Evolutionary conservation across 2,113 vertebrate species (phyloP).

Genomic region (Hyperopisus bebe): DNA sequence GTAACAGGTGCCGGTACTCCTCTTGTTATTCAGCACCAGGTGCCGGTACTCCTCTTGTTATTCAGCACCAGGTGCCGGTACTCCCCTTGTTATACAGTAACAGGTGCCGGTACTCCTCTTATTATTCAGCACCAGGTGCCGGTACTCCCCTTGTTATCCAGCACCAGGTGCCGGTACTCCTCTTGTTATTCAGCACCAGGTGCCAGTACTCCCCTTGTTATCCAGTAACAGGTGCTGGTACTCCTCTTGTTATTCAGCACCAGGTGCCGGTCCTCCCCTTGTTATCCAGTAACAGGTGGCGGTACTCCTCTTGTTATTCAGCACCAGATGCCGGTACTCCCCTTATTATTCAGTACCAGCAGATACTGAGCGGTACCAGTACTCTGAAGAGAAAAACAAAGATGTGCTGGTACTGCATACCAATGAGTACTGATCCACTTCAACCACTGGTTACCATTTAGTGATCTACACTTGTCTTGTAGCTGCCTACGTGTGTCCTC

Average conservation of each 20-base stretch:
- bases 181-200: too few relatives aligned
- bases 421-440: not conserved
- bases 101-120: too few relatives aligned
- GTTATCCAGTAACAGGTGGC: not conserved
- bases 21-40: too few relatives aligned
- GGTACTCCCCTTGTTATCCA: too few relatives aligned
- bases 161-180: too few relatives aligned
- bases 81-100: too few relatives aligned
- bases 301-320: too few relatives aligned
- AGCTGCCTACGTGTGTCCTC: not conserved
- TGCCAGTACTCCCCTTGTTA: not conserved
- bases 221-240: too few relatives aligned
- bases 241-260: not conserved
- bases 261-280: not conserved
- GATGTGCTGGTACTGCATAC: not conserved
- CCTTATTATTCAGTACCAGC: not conserved
- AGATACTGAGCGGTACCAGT: not conserved
- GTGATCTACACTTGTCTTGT: not conserved
- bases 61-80: too few relatives aligned
- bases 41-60: too few relatives aligned
- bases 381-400: not conserved
- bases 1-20: too few relatives aligned
- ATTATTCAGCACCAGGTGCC: too few relatives aligned
- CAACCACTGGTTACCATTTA: not conserved
- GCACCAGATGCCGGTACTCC: not conserved